Conservation (phyloP, 1,140 invertebrate species). For the Spodoptera litura region DNA sequence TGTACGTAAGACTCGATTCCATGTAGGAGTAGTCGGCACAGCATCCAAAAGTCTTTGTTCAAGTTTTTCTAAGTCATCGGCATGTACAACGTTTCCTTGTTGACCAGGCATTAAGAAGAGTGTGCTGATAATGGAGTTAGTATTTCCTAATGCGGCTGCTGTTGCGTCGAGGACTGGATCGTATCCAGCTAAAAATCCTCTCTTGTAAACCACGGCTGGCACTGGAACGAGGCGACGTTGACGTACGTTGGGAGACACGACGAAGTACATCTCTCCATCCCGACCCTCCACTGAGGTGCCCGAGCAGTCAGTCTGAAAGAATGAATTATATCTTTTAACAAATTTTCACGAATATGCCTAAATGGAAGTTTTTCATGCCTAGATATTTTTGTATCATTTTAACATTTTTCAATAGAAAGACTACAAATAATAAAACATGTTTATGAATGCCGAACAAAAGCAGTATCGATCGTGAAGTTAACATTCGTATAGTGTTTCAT, state of each 20-base stretch:
- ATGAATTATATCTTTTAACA: neutral
- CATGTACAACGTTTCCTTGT: slow-evolving; percentile 90
- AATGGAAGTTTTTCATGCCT: no score
- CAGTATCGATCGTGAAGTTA: no score
- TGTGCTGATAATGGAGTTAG: slow-evolving; percentile 90
- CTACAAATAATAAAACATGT: no score
- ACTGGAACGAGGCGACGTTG: slow-evolving; percentile 93
- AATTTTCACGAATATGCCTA: neutral
- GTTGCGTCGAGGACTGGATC: slow-evolving; percentile 94
- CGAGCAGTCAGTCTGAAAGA: slow-evolving; percentile 91
- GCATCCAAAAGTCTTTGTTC: slow-evolving; percentile 89
- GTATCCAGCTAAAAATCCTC: slow-evolving; percentile 92
- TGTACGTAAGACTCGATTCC: slow-evolving; percentile 90
- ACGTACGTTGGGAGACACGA: slow-evolving; percentile 91
- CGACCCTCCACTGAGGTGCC: slow-evolving; percentile 89
- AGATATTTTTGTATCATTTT: no score
- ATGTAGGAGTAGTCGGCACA: slow-evolving; percentile 89
- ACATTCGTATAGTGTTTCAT: no score
- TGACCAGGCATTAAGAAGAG: slow-evolving; percentile 93
- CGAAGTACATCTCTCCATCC: slow-evolving; percentile 94
- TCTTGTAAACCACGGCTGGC: slow-evolving; percentile 92
- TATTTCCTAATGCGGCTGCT: slow-evolving; percentile 90
- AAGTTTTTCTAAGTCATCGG: slow-evolving; percentile 90
- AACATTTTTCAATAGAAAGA: no score
- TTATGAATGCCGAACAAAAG: no score